phyloP scores from a whole-genome alignment of 2,113 vertebrate species.

The Polypterus bichir region DNA sequence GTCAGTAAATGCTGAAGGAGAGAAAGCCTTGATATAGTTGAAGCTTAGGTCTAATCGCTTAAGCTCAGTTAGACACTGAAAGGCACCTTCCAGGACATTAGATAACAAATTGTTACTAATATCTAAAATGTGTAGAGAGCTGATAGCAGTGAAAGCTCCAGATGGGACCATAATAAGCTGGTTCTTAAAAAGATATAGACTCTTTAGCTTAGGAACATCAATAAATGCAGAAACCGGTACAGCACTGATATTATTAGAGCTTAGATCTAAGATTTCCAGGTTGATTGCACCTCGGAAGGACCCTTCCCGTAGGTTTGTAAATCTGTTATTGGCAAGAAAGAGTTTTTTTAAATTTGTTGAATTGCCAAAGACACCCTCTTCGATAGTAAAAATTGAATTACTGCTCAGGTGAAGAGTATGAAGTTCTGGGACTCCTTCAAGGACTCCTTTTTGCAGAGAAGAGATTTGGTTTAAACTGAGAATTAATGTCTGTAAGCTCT shows the following conservation, averaged over 20 bases:
- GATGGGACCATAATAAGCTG: constrained; percentile 21
- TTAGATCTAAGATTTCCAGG: constrained; percentile 34
- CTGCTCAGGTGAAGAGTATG: constrained; percentile 25
- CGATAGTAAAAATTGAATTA: constrained; percentile 28
- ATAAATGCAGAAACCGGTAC: constrained; percentile 26
- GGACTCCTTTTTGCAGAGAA: constrained; percentile 18
- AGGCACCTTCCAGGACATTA: constrained; percentile 19
- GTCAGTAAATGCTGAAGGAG: constrained; percentile 19
- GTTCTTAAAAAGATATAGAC: constrained; percentile 34
- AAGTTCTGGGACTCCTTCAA: constrained; percentile 27
- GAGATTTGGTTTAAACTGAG: constrained; percentile 34
- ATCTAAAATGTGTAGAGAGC: constrained; percentile 24
- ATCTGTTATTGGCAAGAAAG: constrained; percentile 29
- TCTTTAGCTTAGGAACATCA: constrained; percentile 15
- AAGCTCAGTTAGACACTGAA: constrained; percentile 28
- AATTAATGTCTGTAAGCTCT: constrained; percentile 24
- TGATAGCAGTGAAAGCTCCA: constrained; percentile 23
- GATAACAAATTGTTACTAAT: constrained; percentile 32
- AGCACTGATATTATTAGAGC: constrained; percentile 26
- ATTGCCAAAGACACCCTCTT: constrained; percentile 29
- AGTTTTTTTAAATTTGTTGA: constrained; percentile 25
- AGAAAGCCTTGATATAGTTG: constrained; percentile 31
- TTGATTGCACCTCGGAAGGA: constrained; percentile 25
- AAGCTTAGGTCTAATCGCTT: constrained; percentile 28
- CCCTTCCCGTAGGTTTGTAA: constrained; percentile 15